Evolutionary conservation across 2,888 invertebrate species (phyloP).

Genomic region (Andrena chrysosceles): DNA sequence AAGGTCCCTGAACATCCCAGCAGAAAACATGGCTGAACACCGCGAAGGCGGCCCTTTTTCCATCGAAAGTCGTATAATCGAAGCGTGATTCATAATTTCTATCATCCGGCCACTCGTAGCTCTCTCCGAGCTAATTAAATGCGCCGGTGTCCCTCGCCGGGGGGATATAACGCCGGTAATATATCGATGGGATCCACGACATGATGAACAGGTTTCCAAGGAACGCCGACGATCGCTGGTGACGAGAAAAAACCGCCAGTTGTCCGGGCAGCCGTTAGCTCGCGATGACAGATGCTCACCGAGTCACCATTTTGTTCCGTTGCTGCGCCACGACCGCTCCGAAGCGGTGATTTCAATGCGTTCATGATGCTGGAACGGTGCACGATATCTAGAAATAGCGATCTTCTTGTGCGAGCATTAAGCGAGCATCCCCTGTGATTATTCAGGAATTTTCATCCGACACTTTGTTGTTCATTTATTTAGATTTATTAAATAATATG

Average conservation of each 20-base stretch:
- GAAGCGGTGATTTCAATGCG: constrained; percentile 28
- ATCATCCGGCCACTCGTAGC: constrained; percentile 37
- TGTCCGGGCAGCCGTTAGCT: constrained; percentile 24
- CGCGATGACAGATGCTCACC: constrained; percentile 41
- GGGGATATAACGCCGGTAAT: constrained; percentile 38
- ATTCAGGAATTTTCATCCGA: neutral
- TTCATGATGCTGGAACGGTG: neutral
- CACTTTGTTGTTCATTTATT: neutral
- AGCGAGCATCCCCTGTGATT: neutral
- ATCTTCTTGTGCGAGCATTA: neutral
- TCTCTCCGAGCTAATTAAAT: constrained; percentile 55
- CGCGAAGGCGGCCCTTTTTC: constrained; percentile 38
- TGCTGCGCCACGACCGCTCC: neutral
- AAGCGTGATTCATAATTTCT: constrained; percentile 56
- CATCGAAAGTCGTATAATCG: constrained; percentile 46
- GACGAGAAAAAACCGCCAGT: constrained; percentile 44
- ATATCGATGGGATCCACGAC: constrained; percentile 49
- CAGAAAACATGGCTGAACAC: constrained; percentile 38
- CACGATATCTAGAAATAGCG: neutral
- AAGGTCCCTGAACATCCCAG: constrained; percentile 28
- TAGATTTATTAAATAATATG: too few relatives aligned
- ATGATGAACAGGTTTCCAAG: constrained; percentile 61
- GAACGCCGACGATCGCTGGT: constrained; percentile 41
- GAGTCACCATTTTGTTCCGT: constrained; percentile 37
- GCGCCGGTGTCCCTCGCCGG: constrained; percentile 37